Percentiles rank a stretch among this genome's conserved stretches.
phyloP scores from a whole-genome alignment of 2,113 vertebrate genomes.

The Columba janthina region DNA sequence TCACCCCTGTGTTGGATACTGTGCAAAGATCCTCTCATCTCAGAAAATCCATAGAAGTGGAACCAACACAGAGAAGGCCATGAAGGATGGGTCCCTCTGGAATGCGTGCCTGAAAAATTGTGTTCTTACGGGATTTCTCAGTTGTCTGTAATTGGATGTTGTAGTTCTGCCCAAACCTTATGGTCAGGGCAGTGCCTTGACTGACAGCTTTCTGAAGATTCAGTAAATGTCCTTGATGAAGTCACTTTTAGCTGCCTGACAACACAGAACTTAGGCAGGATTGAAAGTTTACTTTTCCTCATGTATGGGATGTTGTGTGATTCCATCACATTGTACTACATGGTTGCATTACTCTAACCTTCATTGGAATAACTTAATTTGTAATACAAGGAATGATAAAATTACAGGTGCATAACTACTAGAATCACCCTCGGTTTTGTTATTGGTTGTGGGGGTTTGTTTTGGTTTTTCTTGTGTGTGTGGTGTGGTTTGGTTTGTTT shows the following conservation, averaged over 20 bases:
- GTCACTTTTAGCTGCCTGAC: neutral
- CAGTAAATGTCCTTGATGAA: neutral
- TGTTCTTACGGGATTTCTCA: neutral
- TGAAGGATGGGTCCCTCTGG: neutral
- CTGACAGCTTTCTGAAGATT: neutral
- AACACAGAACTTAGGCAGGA: neutral
- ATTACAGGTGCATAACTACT: neutral
- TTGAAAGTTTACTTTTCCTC: neutral
- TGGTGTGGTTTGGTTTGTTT: neutral
- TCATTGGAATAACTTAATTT: neutral
- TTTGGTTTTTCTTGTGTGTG: too few relatives aligned
- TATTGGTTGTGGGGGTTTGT: too few relatives aligned
- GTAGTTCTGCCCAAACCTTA: neutral
- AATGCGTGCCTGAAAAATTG: neutral
- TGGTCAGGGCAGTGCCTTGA: neutral
- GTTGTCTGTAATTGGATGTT: neutral
- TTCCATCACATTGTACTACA: neutral
- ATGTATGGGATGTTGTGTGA: fast-evolving
- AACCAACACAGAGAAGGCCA: too few relatives aligned
- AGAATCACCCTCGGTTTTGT: neutral
- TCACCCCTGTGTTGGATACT: too few relatives aligned
- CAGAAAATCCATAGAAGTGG: too few relatives aligned
- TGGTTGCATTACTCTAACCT: neutral
- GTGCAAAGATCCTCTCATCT: too few relatives aligned
- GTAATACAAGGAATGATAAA: neutral